A percentile compares a stretch with the other conserved stretches of the same genome.
These are phyloP conservation scores for Xiphophorus maculatus DNA, from an alignment of 2,113 vertebrate species.

Conservation along the genomic window DNA sequence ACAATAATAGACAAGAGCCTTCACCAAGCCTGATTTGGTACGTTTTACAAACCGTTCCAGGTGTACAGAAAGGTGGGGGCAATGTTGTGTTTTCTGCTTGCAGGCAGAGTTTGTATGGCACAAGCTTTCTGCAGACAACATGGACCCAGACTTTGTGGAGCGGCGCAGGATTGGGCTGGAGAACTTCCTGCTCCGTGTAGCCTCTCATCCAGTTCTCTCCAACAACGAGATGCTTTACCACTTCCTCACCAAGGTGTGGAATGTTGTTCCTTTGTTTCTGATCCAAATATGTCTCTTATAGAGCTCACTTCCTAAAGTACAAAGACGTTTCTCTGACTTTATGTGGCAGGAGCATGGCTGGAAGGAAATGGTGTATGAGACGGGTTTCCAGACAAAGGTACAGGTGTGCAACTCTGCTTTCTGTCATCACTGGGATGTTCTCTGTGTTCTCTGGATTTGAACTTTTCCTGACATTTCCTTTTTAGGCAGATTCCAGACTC, in stretches of 20 bases:
- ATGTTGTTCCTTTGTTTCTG: neutral
- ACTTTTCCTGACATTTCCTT: neutral
- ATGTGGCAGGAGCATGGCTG: conserved; percentile 88
- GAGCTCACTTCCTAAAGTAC: too few species aligned
- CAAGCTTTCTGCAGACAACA: conserved; percentile 95
- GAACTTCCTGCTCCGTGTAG: conserved; percentile 93
- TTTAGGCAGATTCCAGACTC: conserved; percentile 95
- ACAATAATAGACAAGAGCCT: too few species aligned
- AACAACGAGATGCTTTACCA: conserved; percentile 90
- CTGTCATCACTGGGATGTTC: neutral
- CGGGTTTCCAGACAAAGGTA: conserved; percentile 96
- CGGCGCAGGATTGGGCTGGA: conserved; percentile 93
- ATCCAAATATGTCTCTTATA: too few species aligned
- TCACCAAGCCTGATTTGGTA: too few species aligned
- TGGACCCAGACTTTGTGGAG: conserved; percentile 98
- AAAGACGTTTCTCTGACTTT: neutral
- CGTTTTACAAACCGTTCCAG: too few species aligned
- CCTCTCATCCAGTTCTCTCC: conserved; percentile 89
- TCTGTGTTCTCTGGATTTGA: neutral
- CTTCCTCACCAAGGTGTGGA: conserved; percentile 90
- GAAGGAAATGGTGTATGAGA: conserved; percentile 93
- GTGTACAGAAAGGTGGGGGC: neutral
- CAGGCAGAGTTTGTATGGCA: conserved; percentile 99
- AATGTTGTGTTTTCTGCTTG: neutral
- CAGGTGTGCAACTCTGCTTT: neutral